A percentile compares a stretch with the other conserved stretches of the same genome.
These are phyloP conservation scores for Aquatica leii DNA, from an alignment of 2,888 invertebrate genomes.

Conservation along the genomic window DNA sequence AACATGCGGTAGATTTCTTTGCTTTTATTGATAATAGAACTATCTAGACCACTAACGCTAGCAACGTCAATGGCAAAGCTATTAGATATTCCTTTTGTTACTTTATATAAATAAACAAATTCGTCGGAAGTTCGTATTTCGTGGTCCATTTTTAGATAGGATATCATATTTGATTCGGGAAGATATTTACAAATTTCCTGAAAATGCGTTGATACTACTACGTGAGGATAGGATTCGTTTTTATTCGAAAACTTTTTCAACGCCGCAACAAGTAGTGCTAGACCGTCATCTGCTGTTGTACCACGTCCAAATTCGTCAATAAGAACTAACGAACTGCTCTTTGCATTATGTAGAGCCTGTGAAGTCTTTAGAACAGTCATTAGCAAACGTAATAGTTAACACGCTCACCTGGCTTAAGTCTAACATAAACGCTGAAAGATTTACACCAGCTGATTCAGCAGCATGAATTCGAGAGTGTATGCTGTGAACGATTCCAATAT, in stretches of 20 bases:
- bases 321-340: constrained; percentile 74
- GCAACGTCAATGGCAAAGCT: constrained; percentile 77
- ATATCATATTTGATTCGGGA: constrained; percentile 60
- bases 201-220: constrained; percentile 82
- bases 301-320: constrained; percentile 93
- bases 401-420: constrained; percentile 87
- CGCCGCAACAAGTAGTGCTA: constrained; percentile 74
- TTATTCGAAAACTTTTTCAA: constrained; percentile 72
- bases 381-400: no score
- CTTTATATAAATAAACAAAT: constrained; percentile 73
- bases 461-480: constrained; percentile 81
- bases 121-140: constrained; percentile 54
- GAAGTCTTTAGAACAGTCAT: constrained; percentile 71
- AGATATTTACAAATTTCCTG: constrained; percentile 70
- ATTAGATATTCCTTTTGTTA: constrained; percentile 67
- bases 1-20: constrained; percentile 54
- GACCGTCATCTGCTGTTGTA: constrained; percentile 78
- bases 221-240: constrained; percentile 71
- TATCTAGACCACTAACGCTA: constrained; percentile 65
- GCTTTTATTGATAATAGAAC: constrained; percentile 65
- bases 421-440: constrained; percentile 85
- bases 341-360: constrained; percentile 72
- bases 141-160: constrained; percentile 54
- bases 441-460: constrained; percentile 78
- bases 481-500: constrained; percentile 74